These are phyloP conservation scores for Menidia menidia DNA, from an alignment of 2,797 vertebrate species.

Conservation along the genomic window DNA sequence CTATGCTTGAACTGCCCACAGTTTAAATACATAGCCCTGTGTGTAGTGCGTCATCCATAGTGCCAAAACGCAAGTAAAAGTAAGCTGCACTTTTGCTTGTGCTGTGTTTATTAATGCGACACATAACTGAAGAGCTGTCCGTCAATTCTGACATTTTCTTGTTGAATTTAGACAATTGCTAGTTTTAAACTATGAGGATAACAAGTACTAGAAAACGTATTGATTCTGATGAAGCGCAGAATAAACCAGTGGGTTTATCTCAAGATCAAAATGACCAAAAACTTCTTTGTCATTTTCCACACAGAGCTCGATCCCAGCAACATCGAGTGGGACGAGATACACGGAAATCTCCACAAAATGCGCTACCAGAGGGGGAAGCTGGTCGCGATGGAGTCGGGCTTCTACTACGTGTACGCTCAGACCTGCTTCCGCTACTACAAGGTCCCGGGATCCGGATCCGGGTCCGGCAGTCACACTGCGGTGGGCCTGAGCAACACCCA, in stretches of 20 bases:
- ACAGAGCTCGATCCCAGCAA: slow-evolving; percentile 61
- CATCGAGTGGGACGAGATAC: slow-evolving; percentile 89
- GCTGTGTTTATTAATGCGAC: too few relatives aligned
- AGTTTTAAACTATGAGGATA: too few relatives aligned
- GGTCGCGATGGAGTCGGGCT: slow-evolving; percentile 88
- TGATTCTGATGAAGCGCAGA: slow-evolving; percentile 3
- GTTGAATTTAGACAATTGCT: too few relatives aligned
- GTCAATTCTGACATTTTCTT: too few relatives aligned
- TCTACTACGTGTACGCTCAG: slow-evolving; percentile 96
- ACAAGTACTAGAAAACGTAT: not conserved
- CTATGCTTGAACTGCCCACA: not conserved
- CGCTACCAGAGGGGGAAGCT: slow-evolving; percentile 89
- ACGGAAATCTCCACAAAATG: slow-evolving; percentile 87
- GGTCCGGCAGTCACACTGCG: slow-evolving; percentile 35
- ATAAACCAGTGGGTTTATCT: not conserved
- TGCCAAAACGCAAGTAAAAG: too few relatives aligned
- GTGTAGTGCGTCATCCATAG: too few relatives aligned
- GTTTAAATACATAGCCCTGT: too few relatives aligned
- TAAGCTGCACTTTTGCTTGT: too few relatives aligned
- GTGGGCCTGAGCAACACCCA: slow-evolving; percentile 86
- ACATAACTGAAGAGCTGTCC: too few relatives aligned
- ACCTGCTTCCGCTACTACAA: slow-evolving; percentile 91
- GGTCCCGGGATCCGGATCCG: slow-evolving; percentile 2
- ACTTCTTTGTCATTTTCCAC: slow-evolving; percentile 14
- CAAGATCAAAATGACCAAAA: not conserved